Percentiles rank a stretch among this genome's conserved stretches.
Evolutionary conservation across 35 echinoderm and acorn worm species (phyloP).

Genomic region (Anneissia japonica): DNA sequence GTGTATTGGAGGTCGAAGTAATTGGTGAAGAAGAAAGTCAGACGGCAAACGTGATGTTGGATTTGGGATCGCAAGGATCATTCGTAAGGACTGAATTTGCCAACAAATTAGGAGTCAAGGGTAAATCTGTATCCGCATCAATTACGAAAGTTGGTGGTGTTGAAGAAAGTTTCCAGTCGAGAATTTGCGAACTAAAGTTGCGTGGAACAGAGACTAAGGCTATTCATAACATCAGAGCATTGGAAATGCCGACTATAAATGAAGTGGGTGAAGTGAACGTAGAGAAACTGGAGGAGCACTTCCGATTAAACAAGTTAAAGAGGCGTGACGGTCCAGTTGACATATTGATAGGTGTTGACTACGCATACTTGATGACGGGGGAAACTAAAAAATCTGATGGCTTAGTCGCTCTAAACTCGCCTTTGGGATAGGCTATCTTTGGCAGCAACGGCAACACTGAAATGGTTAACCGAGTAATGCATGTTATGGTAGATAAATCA

Average conservation of each 20-base stretch:
- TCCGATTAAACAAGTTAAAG: neutral
- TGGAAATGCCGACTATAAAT: constrained; percentile 11
- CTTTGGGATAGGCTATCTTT: constrained; percentile 16
- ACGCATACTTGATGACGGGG: constrained; percentile 2
- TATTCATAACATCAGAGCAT: constrained; percentile 11
- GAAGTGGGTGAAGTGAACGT: neutral
- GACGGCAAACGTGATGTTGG: constrained; percentile 17
- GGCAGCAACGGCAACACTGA: neutral
- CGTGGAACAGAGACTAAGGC: neutral
- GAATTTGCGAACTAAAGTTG: neutral
- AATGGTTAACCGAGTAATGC: neutral
- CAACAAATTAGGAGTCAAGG: neutral
- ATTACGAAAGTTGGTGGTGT: constrained; percentile 9
- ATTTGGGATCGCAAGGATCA: constrained; percentile 23
- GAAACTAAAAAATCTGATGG: neutral
- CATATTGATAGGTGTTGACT: constrained; percentile 11
- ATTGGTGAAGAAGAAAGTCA: neutral
- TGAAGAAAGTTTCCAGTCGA: constrained; percentile 10
- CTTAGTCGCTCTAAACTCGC: neutral
- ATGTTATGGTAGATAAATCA: neutral
- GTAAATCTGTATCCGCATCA: neutral
- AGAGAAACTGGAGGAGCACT: neutral
- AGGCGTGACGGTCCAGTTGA: constrained; percentile 18
- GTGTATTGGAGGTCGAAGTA: constrained; percentile 28
- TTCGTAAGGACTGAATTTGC: constrained; percentile 14